Conservation (phyloP, 2,113 vertebrate genomes). For the Triplophysa tibetana region DNA sequence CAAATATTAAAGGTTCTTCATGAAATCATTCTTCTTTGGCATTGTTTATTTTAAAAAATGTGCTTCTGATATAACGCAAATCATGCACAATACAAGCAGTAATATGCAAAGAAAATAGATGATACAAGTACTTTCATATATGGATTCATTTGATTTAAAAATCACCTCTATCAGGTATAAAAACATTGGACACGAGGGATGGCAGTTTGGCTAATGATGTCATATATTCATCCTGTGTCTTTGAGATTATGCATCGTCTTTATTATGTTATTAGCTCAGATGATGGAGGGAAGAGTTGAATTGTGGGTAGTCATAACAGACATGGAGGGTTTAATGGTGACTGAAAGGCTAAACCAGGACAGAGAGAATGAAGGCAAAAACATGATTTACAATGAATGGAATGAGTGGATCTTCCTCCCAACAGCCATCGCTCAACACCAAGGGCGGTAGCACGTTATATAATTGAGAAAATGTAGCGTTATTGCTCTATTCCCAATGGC, state of each 20-base stretch:
- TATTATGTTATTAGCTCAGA: conserved; percentile 27
- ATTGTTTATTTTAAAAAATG: no score
- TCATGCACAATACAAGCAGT: neutral
- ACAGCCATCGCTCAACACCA: conserved; percentile 57
- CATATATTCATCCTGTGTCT: conserved; percentile 4
- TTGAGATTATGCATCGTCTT: conserved; percentile 33
- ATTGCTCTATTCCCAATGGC: conserved; percentile 51
- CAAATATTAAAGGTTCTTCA: no score
- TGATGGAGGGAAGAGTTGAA: conserved; percentile 11
- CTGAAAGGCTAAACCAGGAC: conserved; percentile 42
- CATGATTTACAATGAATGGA: conserved; percentile 46
- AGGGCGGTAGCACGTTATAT: conserved; percentile 49
- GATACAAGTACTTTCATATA: neutral
- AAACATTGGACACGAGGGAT: neutral
- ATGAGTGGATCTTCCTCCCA: conserved; percentile 41
- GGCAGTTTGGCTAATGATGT: conserved; percentile 12
- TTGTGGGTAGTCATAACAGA: conserved; percentile 46
- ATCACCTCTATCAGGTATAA: neutral
- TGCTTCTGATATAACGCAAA: neutral
- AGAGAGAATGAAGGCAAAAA: conserved; percentile 11
- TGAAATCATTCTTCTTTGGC: no score
- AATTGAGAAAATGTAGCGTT: conserved; percentile 54
- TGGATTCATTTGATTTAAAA: neutral
- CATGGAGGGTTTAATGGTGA: conserved; percentile 49
- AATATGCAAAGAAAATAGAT: neutral